Evolutionary conservation across 2,888 invertebrate genomes (phyloP), one percentile per base, ranked within the genome.

Genomic region (Acanthococcus lagerstroemiae): DNA sequence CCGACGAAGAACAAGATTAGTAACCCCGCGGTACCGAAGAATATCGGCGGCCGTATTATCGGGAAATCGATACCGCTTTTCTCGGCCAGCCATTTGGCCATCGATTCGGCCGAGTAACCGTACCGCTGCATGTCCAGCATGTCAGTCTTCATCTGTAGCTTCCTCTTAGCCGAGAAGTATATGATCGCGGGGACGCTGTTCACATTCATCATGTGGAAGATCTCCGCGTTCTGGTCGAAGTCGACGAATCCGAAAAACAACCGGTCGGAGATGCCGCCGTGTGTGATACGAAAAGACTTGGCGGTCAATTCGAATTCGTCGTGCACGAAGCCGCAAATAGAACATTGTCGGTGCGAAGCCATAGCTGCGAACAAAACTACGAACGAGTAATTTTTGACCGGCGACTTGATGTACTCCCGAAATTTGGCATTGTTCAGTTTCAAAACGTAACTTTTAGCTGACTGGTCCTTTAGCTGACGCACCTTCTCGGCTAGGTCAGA

Each of bases 131-230:
- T 93, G 75, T 99, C 97, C 90, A 99, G 92, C 0, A 92, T 92
- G 75, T 99, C 97, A 15, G 88, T 86, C 73, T 81, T 80, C 72
- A 90, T 91, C 15, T 93, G 91, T 15, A 93, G 90, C 75, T 94
- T 95, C 21, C 95, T 95, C 79, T 96, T 97, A 0, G 96, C 83
- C 24, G 97, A 96, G 77, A 97, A 97, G 78, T 97, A 97, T 83
- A 97, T 94, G 73, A 99, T 94, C 1, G 96, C 91, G 3, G 99
- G 99, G 0, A 97, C 99, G 17, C 96, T 95, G 77, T 94, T 96
- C 30, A 97, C 77, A 65, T 89, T 85, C 76, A 99, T 79, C 85
- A 88, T 82, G 80, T 93, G 92, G 78, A 97, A 99, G 50, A 97
- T 89, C 76, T 97, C 96, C 3, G 95, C 88, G 4, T 95, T 96